Percentiles rank a stretch among this genome's conserved stretches.
These are phyloP conservation scores for Adoxophyes honmai DNA, from an alignment of 1,140 invertebrate genomes.

Conservation along the genomic window DNA sequence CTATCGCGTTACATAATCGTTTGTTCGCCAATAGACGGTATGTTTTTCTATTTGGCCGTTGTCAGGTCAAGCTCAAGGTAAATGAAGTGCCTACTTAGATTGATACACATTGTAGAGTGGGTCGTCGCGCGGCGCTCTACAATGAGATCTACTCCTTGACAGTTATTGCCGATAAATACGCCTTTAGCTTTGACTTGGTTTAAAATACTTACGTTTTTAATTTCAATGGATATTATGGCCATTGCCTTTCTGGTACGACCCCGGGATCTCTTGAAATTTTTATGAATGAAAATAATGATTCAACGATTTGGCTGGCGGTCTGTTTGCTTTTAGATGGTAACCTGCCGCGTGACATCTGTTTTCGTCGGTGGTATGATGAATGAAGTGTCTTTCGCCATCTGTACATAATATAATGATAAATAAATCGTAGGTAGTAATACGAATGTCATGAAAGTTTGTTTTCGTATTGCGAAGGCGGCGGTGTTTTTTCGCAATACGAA, in stretches of 20 bases:
- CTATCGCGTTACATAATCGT: constrained; percentile 26
- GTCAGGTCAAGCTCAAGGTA: constrained; percentile 59
- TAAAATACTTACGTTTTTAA: neutral
- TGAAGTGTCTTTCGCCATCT: constrained; percentile 3
- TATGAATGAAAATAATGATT: constrained; percentile 60
- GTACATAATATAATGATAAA: neutral
- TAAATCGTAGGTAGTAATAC: neutral
- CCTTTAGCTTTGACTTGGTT: neutral
- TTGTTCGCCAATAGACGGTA: constrained; percentile 24
- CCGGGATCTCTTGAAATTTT: constrained; percentile 15
- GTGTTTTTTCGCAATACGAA: neutral
- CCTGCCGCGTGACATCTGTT: constrained; percentile 16
- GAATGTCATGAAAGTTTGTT: too few relatives aligned
- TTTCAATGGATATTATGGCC: neutral
- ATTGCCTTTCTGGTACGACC: neutral
- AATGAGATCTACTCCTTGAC: neutral
- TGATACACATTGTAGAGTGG: neutral
- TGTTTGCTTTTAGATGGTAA: constrained; percentile 29
- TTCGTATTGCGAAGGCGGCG: too few relatives aligned
- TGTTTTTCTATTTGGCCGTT: constrained; percentile 27
- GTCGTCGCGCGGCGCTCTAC: constrained; percentile 1
- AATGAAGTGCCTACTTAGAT: constrained; percentile 13
- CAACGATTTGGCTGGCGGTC: constrained; percentile 40
- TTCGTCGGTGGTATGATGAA: constrained; percentile 22
- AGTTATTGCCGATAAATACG: neutral